Evolutionary conservation across 1,140 invertebrate genomes (phyloP).

Genomic region (Lanistes nyassanus): DNA sequence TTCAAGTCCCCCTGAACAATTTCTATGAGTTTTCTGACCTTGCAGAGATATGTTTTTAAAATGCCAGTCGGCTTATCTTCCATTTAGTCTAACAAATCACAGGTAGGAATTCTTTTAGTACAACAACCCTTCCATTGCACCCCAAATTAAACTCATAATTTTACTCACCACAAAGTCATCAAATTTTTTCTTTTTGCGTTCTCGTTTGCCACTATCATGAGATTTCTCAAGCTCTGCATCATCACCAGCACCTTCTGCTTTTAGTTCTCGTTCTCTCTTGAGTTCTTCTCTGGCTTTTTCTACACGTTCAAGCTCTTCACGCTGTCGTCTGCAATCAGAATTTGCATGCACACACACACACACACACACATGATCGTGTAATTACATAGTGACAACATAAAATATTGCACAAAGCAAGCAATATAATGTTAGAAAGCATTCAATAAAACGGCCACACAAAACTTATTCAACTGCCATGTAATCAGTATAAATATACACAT

Average conservation of each 20-base stretch:
- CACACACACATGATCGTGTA: neutral
- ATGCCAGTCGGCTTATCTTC: too few relatives aligned
- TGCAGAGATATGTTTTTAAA: too few relatives aligned
- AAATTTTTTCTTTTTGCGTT: constrained; percentile 38
- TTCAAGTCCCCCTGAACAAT: too few relatives aligned
- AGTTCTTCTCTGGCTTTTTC: constrained; percentile 50
- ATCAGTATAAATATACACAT: too few relatives aligned
- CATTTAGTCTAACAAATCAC: too few relatives aligned
- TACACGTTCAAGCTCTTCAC: constrained; percentile 51
- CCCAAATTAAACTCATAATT: neutral
- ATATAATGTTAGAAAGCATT: too few relatives aligned
- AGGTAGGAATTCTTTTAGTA: too few relatives aligned
- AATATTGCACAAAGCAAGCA: neutral
- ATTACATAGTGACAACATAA: neutral
- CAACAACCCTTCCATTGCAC: too few relatives aligned
- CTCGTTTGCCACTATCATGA: constrained; percentile 21
- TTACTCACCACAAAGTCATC: constrained; percentile 30
- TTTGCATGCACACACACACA: neutral
- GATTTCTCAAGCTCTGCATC: constrained; percentile 32
- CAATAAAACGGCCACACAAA: too few relatives aligned
- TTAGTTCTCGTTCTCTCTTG: constrained; percentile 35
- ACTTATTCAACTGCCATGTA: too few relatives aligned
- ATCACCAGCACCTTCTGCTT: constrained; percentile 17
- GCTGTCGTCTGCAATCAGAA: constrained; percentile 35
- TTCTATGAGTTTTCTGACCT: too few relatives aligned